Base-by-base conservation (phyloP, 2,113 vertebrate species). In the Solenodon paradoxus region DNA sequence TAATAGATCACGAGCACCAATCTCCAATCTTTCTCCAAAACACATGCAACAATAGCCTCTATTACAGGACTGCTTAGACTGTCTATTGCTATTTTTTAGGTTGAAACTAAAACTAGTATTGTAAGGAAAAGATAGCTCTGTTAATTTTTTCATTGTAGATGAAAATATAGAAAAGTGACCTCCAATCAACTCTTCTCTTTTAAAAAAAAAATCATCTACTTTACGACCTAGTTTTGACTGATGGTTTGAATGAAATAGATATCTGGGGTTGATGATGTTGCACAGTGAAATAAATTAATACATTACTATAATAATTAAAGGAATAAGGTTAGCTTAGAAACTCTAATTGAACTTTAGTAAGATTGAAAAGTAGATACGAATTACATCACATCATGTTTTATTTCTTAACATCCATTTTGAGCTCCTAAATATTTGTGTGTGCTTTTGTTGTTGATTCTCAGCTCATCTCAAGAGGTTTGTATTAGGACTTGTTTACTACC, bases 21-120 rank as follows among this genome's bases (percentile, higher is more conserved):
- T 13, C 88, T 32, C 63, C 40, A 49, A n/a, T 91, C 40, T 93
- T 89, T 72, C 53, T 89, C 47, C 9, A 61, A 93, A 95, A 85
- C n/a, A 49, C 4, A 30, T 45, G n/a, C 8, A 38, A 84, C 59
- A 30, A 42, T n/a, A 90, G 26, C n/a, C 59, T 51, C 8, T 75
- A 47, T 32, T 84, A 9, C 15, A 59, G 0, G 1, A 0, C 2
- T 47, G 7, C 32, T 68, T 64, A 49, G 7, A 64, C 32, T 55
- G 35, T 45, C 22, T 90, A 82, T 69, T 49, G 2, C 3, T 53
- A 24, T 89, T 49, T 86, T 59, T 59, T 83, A 82, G 12, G 2
- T 77, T 84, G 20, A 80, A 78, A 80, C 9, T 51, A 55, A 90
- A 51, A 72, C 5, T 51, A 38, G 11, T 75, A 16, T 17, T 51